phyloP scores from a whole-genome alignment of 2,113 vertebrate species.

The Zapus hudsonius region DNA sequence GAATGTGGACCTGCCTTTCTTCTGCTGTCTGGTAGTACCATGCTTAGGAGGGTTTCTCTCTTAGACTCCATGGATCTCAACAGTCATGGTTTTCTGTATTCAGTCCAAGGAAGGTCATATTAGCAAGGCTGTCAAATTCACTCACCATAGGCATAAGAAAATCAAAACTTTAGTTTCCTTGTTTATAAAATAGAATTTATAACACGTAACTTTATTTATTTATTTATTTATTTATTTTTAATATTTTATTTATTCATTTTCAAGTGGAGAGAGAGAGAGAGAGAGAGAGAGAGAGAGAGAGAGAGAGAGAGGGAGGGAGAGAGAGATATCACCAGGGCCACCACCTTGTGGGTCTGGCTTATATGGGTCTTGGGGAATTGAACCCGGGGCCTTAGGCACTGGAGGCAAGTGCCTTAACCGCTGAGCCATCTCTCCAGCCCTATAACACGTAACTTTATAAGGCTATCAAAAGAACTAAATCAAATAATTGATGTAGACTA shows the following conservation, averaged over 20 bases:
- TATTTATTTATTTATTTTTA: too few relatives aligned
- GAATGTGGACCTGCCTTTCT: background rate
- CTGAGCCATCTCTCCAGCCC: too few relatives aligned
- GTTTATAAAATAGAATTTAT: background rate
- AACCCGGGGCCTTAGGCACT: too few relatives aligned
- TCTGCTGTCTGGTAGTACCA: background rate
- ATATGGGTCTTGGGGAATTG: too few relatives aligned
- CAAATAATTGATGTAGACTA: background rate
- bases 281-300: too few relatives aligned
- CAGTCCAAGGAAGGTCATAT: background rate
- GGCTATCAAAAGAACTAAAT: background rate
- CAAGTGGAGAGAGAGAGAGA: too few relatives aligned
- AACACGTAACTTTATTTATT: too few relatives aligned
- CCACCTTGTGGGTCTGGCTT: too few relatives aligned
- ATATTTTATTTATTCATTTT: too few relatives aligned
- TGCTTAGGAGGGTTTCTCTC: background rate
- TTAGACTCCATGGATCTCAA: background rate
- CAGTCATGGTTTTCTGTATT: background rate
- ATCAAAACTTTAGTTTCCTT: background rate
- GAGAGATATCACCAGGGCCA: too few relatives aligned
- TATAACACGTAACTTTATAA: background rate
- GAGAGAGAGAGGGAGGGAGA: too few relatives aligned
- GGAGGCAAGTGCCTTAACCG: too few relatives aligned
- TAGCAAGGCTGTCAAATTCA: conserved; percentile 5
- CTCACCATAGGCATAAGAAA: background rate